A percentile compares a stretch with the other conserved stretches of the same genome.
Evolutionary conservation across 2,113 vertebrate species (phyloP).

Genomic region (Pedetes capensis): DNA sequence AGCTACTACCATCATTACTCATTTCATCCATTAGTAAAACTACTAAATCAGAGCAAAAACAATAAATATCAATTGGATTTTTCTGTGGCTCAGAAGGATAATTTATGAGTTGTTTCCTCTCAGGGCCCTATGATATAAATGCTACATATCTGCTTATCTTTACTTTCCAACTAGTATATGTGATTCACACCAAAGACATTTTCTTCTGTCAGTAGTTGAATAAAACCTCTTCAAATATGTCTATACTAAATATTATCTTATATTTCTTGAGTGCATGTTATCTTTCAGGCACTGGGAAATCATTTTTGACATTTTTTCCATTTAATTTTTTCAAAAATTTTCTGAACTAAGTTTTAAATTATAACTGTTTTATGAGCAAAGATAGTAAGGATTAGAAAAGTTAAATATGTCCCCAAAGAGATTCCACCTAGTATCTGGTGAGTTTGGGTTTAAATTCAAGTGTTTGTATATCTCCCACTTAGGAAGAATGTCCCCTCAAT

Average conservation of each 20-base stretch:
- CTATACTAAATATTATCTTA: not conserved
- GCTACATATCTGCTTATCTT: not conserved
- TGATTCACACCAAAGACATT: not conserved
- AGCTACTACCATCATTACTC: not conserved
- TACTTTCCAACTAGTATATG: not conserved
- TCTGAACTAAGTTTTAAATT: not conserved
- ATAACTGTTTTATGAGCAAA: not conserved
- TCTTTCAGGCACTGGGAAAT: not conserved
- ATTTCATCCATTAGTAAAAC: constrained; percentile 35
- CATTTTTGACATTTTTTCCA: not conserved
- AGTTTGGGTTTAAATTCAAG: not conserved
- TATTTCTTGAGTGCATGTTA: not conserved
- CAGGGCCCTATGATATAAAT: not conserved
- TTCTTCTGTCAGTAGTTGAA: not conserved
- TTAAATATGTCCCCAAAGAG: not conserved
- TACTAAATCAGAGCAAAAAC: not conserved
- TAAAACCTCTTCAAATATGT: not conserved
- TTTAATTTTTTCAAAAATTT: not conserved
- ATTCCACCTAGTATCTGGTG: not conserved
- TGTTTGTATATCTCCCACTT: not conserved
- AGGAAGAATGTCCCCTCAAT: not conserved
- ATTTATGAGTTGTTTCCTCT: not conserved
- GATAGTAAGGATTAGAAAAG: not conserved
- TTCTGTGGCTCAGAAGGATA: not conserved
- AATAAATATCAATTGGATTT: not conserved